Percentiles rank a stretch among this genome's conserved stretches.
These are phyloP conservation scores for Hephaestus fuliginosus DNA, from an alignment of 2,797 vertebrate genomes.

Conservation along the genomic window DNA sequence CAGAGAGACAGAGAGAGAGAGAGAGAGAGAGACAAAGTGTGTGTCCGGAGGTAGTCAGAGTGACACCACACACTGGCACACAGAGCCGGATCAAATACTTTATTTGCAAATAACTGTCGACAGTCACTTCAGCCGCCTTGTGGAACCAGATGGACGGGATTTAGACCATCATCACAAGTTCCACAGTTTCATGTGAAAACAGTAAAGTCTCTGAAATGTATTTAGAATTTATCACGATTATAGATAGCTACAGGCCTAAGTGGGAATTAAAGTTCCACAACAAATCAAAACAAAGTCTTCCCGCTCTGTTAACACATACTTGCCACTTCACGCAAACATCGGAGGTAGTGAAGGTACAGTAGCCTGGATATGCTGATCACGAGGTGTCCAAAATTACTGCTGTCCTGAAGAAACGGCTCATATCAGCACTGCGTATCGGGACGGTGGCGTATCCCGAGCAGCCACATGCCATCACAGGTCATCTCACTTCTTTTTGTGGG, in stretches of 20 bases:
- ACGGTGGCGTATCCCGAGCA: neutral
- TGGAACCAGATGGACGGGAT: constrained; percentile 57
- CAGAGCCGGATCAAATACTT: constrained; percentile 54
- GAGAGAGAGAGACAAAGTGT: constrained; percentile 37
- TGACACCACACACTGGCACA: constrained; percentile 61
- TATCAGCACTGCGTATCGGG: neutral
- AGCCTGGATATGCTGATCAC: neutral
- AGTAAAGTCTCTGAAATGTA: constrained; percentile 38
- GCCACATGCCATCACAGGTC: neutral
- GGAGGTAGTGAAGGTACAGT: neutral
- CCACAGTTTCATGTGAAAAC: constrained; percentile 39
- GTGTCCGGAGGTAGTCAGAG: constrained; percentile 47
- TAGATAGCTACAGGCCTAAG: constrained; percentile 33
- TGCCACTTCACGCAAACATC: neutral
- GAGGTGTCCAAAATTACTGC: neutral
- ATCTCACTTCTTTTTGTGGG: neutral
- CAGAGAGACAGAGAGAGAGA: constrained; percentile 43
- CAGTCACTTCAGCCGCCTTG: constrained; percentile 54
- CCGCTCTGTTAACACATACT: constrained; percentile 8
- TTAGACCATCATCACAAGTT: constrained; percentile 47
- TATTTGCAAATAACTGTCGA: constrained; percentile 74
- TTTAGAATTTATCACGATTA: constrained; percentile 48
- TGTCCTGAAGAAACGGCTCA: neutral
- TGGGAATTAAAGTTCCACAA: constrained; percentile 25
- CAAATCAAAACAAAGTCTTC: constrained; percentile 26